These are phyloP conservation scores for Polypedilum vanderplanki DNA, from an alignment of 1,140 invertebrate species.

Conservation along the genomic window DNA sequence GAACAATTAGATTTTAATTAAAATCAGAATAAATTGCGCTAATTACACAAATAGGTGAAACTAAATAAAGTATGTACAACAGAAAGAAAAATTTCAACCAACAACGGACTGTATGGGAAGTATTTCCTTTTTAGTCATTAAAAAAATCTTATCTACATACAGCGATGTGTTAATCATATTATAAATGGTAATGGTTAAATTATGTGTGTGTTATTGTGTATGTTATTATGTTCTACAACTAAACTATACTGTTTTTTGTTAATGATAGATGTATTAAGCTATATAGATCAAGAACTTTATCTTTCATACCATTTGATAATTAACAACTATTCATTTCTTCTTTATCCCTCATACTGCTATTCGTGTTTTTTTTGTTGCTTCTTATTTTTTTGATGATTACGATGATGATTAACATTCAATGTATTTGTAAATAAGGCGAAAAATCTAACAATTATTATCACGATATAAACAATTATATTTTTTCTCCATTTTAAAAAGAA, in stretches of 20 bases:
- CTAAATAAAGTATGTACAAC: background rate
- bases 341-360: background rate
- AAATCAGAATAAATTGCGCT: background rate
- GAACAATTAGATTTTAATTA: background rate
- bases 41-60: background rate
- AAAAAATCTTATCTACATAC: no score
- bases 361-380: background rate
- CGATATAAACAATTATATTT: conserved; percentile 19
- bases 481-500: background rate
- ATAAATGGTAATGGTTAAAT: background rate
- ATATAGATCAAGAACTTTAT: background rate
- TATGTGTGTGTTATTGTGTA: background rate
- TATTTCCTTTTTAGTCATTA: background rate
- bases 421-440: conserved; percentile 23
- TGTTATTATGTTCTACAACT: background rate
- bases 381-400: background rate
- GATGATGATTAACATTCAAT: background rate
- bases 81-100: no score
- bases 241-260: background rate
- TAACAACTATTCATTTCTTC: conserved; percentile 14
- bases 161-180: background rate
- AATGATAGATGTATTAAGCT: background rate
- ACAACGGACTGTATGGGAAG: background rate
- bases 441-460: conserved; percentile 28
- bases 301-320: conserved; percentile 23